Percentiles rank a stretch among this genome's conserved stretches.
Conservation (phyloP, 2,113 vertebrate genomes). For the Globicephala melas region DNA sequence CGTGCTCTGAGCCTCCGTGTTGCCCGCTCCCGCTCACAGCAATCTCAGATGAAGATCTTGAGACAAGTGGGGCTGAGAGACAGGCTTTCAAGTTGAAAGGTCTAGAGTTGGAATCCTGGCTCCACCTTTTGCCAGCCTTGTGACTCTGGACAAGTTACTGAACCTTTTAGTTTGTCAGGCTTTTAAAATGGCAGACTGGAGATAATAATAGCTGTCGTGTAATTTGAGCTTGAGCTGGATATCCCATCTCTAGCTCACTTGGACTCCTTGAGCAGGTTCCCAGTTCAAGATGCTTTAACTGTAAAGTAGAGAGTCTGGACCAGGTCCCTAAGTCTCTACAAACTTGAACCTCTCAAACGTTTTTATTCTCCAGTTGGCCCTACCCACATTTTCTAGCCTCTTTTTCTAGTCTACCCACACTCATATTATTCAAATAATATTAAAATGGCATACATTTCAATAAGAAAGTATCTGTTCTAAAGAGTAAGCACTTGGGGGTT, state of each 20-base stretch:
- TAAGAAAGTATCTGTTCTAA: not conserved
- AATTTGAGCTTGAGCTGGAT: not conserved
- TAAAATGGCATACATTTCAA: not conserved
- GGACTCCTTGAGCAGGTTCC: not conserved
- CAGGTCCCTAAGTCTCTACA: not conserved
- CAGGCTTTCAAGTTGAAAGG: not conserved
- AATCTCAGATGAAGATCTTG: not conserved
- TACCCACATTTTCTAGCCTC: not conserved
- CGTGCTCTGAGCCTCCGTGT: no score
- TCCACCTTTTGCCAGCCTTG: not conserved
- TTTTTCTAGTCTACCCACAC: not conserved
- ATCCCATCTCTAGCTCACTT: not conserved
- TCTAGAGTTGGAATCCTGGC: not conserved
- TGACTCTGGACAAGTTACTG: not conserved
- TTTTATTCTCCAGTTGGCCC: not conserved
- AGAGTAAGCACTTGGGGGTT: not conserved
- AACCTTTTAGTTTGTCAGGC: not conserved
- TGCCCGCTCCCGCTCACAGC: no score
- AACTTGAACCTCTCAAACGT: not conserved
- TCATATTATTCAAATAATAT: not conserved
- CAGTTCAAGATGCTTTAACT: not conserved
- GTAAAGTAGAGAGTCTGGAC: not conserved
- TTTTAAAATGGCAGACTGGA: not conserved
- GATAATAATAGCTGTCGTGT: not conserved
- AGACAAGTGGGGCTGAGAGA: not conserved